phyloP scores from a whole-genome alignment of 2,113 vertebrate species.

The Eptesicus fuscus region DNA sequence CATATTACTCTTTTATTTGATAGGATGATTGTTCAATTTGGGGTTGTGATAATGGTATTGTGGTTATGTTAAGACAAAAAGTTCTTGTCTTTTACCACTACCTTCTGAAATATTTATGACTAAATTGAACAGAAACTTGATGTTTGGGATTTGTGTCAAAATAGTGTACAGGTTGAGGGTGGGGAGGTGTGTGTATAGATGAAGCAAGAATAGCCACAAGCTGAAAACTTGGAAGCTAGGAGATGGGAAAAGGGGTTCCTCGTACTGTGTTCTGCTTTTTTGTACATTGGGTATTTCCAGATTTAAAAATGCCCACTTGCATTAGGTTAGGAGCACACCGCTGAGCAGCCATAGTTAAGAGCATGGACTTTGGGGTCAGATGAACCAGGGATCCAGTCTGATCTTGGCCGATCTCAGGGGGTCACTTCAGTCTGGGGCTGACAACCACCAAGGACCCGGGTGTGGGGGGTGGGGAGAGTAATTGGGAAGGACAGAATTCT shows the following conservation, averaged over 20 bases:
- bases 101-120: neutral
- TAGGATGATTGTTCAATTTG: neutral
- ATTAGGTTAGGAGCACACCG: neutral
- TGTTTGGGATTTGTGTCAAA: neutral
- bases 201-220: neutral
- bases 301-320: neutral
- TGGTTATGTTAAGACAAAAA: neutral
- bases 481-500: neutral
- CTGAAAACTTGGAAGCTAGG: neutral
- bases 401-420: neutral
- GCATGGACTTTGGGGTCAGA: neutral
- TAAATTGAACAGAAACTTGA: neutral
- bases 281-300: neutral
- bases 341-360: neutral
- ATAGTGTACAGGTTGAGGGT: neutral
- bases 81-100: neutral
- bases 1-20: no score
- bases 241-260: neutral
- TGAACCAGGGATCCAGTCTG: neutral
- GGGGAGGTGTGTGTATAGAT: neutral
- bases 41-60: neutral
- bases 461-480: rapidly evolving
- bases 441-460: neutral
- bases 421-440: neutral
- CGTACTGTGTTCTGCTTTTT: neutral